Evolutionary conservation across 2,113 vertebrate species (phyloP).

Genomic region (Orcinus orca): DNA sequence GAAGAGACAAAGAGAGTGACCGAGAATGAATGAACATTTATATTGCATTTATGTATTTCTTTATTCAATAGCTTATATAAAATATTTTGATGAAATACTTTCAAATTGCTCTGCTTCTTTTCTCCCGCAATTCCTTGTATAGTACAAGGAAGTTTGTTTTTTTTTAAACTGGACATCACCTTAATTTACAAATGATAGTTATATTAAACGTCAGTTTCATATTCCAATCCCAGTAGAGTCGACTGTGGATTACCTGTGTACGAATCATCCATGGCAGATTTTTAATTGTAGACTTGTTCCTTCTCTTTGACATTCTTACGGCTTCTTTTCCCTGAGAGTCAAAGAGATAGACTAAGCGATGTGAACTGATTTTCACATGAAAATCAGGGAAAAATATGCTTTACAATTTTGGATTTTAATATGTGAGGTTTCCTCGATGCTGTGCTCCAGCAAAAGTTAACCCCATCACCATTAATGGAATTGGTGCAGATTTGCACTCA

Average conservation of each 20-base stretch:
- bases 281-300: neutral
- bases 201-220: neutral
- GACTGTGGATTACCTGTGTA: neutral
- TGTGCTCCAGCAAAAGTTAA: neutral
- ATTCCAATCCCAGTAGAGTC: neutral
- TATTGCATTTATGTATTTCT: neutral
- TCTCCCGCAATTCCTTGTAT: neutral
- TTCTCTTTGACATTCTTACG: neutral
- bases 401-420: neutral
- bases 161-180: neutral
- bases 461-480: neutral
- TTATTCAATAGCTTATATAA: slow-evolving; percentile 7
- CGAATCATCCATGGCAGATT: neutral
- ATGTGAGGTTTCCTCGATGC: neutral
- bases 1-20: neutral
- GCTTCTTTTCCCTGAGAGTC: neutral
- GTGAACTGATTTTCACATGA: neutral
- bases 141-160: neutral
- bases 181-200: neutral
- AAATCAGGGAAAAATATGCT: neutral
- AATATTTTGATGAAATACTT: slow-evolving; percentile 39
- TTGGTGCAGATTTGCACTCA: neutral
- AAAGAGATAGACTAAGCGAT: neutral
- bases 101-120: neutral
- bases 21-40: neutral